These are phyloP conservation scores for Homarus americanus DNA, from an alignment of 1,140 invertebrate genomes.

Conservation along the genomic window DNA sequence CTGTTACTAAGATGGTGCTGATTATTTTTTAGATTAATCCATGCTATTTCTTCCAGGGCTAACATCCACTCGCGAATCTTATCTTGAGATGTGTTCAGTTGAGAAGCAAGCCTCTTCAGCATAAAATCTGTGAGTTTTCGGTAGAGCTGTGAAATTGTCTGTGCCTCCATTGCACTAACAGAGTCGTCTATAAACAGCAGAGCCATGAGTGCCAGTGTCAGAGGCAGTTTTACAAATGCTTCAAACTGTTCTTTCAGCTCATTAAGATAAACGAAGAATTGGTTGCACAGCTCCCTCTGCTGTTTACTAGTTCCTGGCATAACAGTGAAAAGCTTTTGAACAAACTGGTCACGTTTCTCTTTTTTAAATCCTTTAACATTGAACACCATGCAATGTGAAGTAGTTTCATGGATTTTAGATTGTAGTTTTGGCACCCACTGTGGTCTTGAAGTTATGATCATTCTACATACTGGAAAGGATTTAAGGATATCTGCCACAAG, in stretches of 20 bases:
- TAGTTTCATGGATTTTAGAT: neutral
- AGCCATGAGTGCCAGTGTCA: conserved; percentile 22
- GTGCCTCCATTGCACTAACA: neutral
- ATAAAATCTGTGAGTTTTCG: conserved; percentile 25
- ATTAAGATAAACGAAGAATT: conserved; percentile 20
- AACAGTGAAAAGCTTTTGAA: conserved; percentile 18
- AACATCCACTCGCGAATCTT: conserved; percentile 13
- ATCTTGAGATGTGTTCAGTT: neutral
- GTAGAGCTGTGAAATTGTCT: conserved; percentile 32
- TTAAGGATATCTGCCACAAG: conserved; percentile 20
- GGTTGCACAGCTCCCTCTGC: neutral
- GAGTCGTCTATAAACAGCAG: conserved; percentile 12
- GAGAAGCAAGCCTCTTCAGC: neutral
- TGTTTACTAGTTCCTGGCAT: neutral
- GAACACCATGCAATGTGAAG: conserved; percentile 10
- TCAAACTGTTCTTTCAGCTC: conserved; percentile 24
- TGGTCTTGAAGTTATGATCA: conserved; percentile 36
- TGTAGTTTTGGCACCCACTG: conserved; percentile 38
- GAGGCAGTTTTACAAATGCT: neutral
- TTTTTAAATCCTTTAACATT: neutral
- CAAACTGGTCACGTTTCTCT: neutral
- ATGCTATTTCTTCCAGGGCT: conserved; percentile 25
- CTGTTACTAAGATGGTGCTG: conserved; percentile 18
- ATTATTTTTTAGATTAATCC: conserved; percentile 40
- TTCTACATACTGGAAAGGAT: conserved; percentile 24